phyloP scores from a whole-genome alignment of 2,113 vertebrate genomes.

The Phyllopteryx taeniolatus region DNA sequence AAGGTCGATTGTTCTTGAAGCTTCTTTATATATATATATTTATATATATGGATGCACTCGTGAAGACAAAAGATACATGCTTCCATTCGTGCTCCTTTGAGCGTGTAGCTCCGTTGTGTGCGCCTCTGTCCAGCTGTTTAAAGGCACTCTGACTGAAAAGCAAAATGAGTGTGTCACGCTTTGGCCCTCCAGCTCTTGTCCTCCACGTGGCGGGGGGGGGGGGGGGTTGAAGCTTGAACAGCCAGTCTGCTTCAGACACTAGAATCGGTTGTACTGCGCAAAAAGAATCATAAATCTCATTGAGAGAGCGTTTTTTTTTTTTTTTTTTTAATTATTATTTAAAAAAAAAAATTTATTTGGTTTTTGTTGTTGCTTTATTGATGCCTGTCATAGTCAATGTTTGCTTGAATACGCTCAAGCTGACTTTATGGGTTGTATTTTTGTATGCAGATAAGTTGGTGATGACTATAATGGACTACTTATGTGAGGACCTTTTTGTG shows the following conservation, averaged over 20 bases:
- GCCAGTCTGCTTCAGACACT: conserved; percentile 12
- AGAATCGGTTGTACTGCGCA: conserved; percentile 15
- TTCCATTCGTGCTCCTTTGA: conserved; percentile 13
- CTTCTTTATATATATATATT: conserved; percentile 8
- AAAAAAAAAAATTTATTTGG: too few relatives aligned
- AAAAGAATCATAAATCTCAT: conserved; percentile 11
- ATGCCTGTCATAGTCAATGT: neutral
- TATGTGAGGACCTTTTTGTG: neutral
- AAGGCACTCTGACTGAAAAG: conserved; percentile 13
- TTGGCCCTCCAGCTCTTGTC: conserved; percentile 11
- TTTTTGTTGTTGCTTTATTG: neutral
- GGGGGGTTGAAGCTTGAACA: conserved; percentile 29
- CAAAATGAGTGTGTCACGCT: neutral
- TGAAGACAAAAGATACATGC: neutral
- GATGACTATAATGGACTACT: neutral
- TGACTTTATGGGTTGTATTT: conserved; percentile 42
- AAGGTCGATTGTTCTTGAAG: conserved; percentile 19
- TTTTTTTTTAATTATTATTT: neutral
- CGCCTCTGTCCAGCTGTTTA: conserved; percentile 22
- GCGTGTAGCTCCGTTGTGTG: conserved; percentile 37
- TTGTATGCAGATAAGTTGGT: conserved; percentile 41
- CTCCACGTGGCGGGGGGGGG: neutral
- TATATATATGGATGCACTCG: neutral
- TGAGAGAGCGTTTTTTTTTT: conserved; percentile 13
- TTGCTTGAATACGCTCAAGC: neutral